phyloP scores from a whole-genome alignment of 2,888 invertebrate species.

The Panopea generosa region DNA sequence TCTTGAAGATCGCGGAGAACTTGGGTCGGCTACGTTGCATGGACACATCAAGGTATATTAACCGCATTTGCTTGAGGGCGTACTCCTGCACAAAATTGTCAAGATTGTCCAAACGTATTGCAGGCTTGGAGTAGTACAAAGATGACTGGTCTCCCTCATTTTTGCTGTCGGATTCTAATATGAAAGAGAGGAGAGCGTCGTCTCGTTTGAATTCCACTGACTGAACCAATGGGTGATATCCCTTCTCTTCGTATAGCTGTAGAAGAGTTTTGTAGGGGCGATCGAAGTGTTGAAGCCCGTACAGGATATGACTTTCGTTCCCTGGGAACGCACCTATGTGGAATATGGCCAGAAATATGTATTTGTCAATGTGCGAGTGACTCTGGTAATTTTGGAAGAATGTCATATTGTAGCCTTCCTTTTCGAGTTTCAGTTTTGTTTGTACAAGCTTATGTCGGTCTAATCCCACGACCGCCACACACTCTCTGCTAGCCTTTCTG shows the following conservation, averaged over 20 bases:
- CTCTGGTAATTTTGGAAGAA: constrained; percentile 80
- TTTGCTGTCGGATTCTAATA: constrained; percentile 69
- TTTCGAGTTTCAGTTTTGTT: constrained; percentile 70
- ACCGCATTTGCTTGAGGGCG: constrained; percentile 64
- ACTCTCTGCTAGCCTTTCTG: constrained; percentile 63
- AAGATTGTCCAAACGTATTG: constrained; percentile 67
- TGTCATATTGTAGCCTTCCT: constrained; percentile 76
- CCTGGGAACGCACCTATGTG: constrained; percentile 67
- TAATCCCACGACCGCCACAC: constrained; percentile 72
- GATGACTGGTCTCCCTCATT: constrained; percentile 62
- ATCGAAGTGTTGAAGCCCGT: constrained; percentile 76
- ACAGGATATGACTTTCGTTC: constrained; percentile 72
- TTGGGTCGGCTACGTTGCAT: constrained; percentile 71
- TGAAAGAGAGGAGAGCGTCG: constrained; percentile 77
- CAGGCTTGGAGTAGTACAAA: constrained; percentile 72
- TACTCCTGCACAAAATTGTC: constrained; percentile 68
- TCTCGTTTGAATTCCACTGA: constrained; percentile 72
- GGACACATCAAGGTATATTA: constrained; percentile 78
- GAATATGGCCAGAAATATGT: constrained; percentile 76
- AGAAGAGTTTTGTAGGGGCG: constrained; percentile 77
- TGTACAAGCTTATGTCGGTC: constrained; percentile 68
- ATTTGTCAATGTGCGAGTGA: constrained; percentile 69
- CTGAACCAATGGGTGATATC: constrained; percentile 76
- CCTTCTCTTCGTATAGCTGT: constrained; percentile 75
- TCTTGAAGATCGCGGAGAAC: constrained; percentile 80